A percentile compares a stretch with the other conserved stretches of the same genome.
These are phyloP conservation scores for Hozukius guyotensis DNA, from an alignment of 2,797 vertebrate genomes.

Conservation along the genomic window DNA sequence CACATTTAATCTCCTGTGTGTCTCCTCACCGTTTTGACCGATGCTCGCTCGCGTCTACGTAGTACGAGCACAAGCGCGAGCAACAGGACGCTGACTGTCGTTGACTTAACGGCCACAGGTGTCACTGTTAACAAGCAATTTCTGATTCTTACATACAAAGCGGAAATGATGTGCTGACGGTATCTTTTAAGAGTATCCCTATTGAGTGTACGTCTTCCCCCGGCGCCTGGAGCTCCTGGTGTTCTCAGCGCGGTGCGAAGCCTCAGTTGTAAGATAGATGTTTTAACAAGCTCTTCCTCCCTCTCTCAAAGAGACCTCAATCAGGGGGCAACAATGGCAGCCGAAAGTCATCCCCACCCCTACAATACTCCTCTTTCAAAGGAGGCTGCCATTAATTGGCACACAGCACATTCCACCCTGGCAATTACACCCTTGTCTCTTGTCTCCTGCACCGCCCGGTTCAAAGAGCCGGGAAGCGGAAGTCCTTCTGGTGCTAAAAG, in stretches of 20 bases:
- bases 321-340: constrained; percentile 66
- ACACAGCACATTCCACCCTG: constrained; percentile 64
- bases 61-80: no score
- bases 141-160: no score
- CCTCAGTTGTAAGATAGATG: constrained; percentile 44
- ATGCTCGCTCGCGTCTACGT: no score
- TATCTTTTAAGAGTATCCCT: constrained; percentile 25
- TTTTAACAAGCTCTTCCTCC: constrained; percentile 58
- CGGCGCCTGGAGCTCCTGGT: constrained; percentile 40
- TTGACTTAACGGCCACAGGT: no score
- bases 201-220: neutral
- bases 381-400: constrained; percentile 69
- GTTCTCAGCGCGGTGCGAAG: constrained; percentile 25
- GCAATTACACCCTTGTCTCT: constrained; percentile 73
- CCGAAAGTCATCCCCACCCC: constrained; percentile 67
- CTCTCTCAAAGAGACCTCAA: constrained; percentile 64
- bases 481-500: constrained; percentile 76
- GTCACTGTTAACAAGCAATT: no score
- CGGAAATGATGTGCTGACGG: constrained; percentile 6
- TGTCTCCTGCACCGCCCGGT: constrained; percentile 58
- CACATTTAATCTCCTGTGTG: no score
- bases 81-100: no score
- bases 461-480: constrained; percentile 68
- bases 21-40: no score
- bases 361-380: constrained; percentile 65